A percentile compares a stretch with the other conserved stretches of the same genome.
Evolutionary conservation across 2,797 vertebrate genomes (phyloP).

Genomic region (Limnodromus scolopaceus): DNA sequence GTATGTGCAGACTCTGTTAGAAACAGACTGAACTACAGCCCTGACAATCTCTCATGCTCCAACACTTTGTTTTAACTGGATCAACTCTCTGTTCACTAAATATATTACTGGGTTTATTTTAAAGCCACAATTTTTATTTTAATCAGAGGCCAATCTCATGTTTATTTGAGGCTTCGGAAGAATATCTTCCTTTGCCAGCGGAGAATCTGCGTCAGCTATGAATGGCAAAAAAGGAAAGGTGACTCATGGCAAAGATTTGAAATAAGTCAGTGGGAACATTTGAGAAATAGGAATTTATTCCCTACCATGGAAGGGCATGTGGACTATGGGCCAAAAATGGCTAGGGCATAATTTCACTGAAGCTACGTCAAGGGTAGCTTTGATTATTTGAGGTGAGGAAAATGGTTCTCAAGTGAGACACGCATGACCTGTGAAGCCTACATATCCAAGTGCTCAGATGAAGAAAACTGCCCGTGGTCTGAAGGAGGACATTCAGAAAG

Average conservation of each 20-base stretch:
- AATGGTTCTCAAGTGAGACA: neutral
- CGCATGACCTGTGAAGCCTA: neutral
- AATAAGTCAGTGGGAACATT: constrained; percentile 48
- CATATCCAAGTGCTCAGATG: neutral
- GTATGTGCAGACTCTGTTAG: neutral
- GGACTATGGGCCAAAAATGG: neutral
- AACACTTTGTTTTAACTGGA: constrained; percentile 37
- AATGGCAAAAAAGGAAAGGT: constrained; percentile 62
- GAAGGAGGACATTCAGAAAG: neutral
- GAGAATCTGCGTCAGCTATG: constrained; percentile 26
- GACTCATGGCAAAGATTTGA: constrained; percentile 59
- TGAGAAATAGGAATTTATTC: constrained; percentile 37
- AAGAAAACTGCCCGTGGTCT: neutral
- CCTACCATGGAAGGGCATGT: neutral
- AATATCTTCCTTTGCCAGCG: constrained; percentile 37
- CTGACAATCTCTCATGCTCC: neutral
- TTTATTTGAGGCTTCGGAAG: constrained; percentile 47
- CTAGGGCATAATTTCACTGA: neutral
- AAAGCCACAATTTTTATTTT: neutral
- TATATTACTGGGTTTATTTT: constrained; percentile 31
- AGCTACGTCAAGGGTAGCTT: neutral
- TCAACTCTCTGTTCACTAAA: neutral
- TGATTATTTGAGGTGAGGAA: neutral
- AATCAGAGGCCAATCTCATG: neutral
- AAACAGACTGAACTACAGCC: neutral